Evolutionary conservation across 2,113 vertebrate genomes (phyloP).

Genomic region (Lipophrys pholis): DNA sequence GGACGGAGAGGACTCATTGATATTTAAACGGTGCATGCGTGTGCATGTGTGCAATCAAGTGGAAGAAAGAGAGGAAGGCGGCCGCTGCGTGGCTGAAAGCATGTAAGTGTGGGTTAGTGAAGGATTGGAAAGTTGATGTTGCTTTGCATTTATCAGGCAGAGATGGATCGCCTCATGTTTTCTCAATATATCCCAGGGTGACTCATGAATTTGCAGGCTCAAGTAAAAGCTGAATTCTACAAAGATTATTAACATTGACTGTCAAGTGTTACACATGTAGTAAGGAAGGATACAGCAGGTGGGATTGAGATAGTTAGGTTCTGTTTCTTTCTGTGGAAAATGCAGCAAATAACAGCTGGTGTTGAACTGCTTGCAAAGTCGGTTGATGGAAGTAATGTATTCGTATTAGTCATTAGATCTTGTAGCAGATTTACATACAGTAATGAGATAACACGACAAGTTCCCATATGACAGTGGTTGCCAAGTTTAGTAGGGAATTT

Average conservation of each 20-base stretch:
- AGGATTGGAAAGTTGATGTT: constrained; percentile 44
- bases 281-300: constrained; percentile 20
- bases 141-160: constrained; percentile 45
- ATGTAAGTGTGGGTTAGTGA: constrained; percentile 35
- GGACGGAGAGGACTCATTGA: constrained; percentile 52
- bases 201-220: constrained; percentile 14
- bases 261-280: background rate
- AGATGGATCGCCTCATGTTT: constrained; percentile 56
- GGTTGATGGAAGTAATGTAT: constrained; percentile 15
- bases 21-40: constrained; percentile 58
- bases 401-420: constrained; percentile 23
- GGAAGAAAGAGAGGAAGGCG: constrained; percentile 4
- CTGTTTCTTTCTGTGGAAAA: constrained; percentile 1
- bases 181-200: background rate
- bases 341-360: constrained; percentile 15
- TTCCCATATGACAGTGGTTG: background rate
- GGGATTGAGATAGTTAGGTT: background rate
- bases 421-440: background rate
- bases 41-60: background rate
- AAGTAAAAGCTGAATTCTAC: background rate
- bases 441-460: background rate
- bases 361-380: constrained; percentile 4
- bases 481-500: background rate
- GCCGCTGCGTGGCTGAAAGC: constrained; percentile 43
- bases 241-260: background rate